Evolutionary conservation across 1,140 invertebrate species (phyloP), one percentile per base, ranked within the genome.

Genomic region (Pogonomyrmex californicus): DNA sequence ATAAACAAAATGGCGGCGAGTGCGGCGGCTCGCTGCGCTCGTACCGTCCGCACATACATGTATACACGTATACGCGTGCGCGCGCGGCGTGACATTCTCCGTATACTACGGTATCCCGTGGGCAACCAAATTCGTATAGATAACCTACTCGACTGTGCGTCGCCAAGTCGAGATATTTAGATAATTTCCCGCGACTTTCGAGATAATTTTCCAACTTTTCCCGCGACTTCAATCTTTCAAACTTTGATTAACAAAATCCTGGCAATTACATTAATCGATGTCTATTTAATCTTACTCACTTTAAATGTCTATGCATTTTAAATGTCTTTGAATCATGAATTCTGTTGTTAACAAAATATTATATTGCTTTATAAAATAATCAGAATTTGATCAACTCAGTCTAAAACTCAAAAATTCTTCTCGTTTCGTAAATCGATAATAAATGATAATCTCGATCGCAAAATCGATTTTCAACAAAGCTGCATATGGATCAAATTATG

Each of bases 1-100:
- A 94, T 93, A 93, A 94, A 94, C 93, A 93, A 94, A 94, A 94
- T 94, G 93, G 93, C 93, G 91, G 90, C 92, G 56, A 76, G 73
- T 87, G 89, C 71, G 86, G 79, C 89, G 83, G 86, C 75, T 92
- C 41, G 65, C 75, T 92, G 75, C 86, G 66, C 85, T 78, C 56
- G 58, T 56, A 86, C 73, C 63, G 77, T 44, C 44, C 49, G 14
- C 49, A 10, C 17, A 4, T 6, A 49, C 5, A 36, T 6, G 6
- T 12, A 54, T 30, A 23, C 6, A 17, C 3, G 3, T 5, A 33
- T 4, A 10, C 4, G 33, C 14, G n/a, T 17, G 2, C 23, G 30
- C 66, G 30, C n/a, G 10, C 65, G 36, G 38, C 0, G 4, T n/a
- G 54, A 36, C 33, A 17, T 47, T 23, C 38, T 47, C 65, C 10